Conservation (phyloP, 1,140 invertebrate species). For the Lepidotrigona ventralis region DNA sequence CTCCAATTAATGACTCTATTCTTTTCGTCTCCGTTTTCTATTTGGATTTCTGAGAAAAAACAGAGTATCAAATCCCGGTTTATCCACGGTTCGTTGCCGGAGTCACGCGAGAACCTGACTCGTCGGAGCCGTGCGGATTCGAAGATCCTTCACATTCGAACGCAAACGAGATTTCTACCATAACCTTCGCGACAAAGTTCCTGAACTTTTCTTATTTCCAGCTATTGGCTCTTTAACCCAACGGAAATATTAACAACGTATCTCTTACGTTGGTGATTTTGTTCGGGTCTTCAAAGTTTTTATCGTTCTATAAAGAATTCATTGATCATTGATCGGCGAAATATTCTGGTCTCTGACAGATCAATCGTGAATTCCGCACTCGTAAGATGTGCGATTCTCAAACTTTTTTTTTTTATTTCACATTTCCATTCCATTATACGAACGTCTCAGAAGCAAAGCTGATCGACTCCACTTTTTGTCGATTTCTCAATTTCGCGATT, state of each 20-base stretch:
- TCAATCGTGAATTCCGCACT: too few species aligned
- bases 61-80: background rate
- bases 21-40: background rate
- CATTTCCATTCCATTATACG: too few species aligned
- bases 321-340: too few species aligned
- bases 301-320: too few species aligned
- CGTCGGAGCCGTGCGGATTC: background rate
- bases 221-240: too few species aligned
- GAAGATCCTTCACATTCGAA: constrained; percentile 9
- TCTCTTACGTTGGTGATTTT: background rate
- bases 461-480: too few species aligned
- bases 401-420: too few species aligned
- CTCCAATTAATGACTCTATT: background rate
- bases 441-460: too few species aligned
- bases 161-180: background rate
- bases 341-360: too few species aligned
- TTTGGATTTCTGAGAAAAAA: background rate
- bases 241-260: background rate
- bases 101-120: constrained; percentile 7
- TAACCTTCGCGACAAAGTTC: background rate
- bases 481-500: too few species aligned
- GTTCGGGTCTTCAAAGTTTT: background rate
- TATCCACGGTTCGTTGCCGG: background rate
- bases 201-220: background rate
- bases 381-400: too few species aligned